Evolutionary conservation across 2,113 vertebrate species (phyloP).

Genomic region (Vombatus ursinus): DNA sequence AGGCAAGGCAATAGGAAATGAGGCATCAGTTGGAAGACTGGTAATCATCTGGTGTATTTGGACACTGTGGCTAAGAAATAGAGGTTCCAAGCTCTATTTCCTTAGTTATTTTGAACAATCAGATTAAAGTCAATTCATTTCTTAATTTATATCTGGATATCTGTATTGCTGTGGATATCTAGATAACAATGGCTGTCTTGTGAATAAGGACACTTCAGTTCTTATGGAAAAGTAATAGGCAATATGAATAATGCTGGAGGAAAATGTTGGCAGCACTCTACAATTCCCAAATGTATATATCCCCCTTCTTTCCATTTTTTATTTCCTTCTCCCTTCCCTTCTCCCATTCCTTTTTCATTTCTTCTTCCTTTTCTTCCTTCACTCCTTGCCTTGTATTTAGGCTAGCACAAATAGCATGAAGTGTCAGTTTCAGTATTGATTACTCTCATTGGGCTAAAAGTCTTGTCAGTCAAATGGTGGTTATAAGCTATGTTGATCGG

Average conservation of each 20-base stretch:
- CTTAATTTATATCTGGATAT: constrained; percentile 11
- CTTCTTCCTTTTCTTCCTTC: no score
- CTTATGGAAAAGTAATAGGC: background rate
- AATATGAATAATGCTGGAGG: background rate
- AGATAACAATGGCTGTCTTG: background rate
- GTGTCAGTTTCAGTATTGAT: background rate
- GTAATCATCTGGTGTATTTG: background rate
- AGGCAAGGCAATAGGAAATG: background rate
- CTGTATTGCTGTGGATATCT: background rate
- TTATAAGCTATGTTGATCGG: background rate
- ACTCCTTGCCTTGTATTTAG: background rate
- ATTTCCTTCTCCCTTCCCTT: no score
- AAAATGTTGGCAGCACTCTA: background rate
- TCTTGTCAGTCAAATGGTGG: background rate
- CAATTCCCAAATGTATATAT: background rate
- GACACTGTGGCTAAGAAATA: background rate
- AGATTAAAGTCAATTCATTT: constrained; percentile 1
- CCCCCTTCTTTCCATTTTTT: background rate
- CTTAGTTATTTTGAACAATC: constrained; percentile 8
- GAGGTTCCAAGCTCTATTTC: background rate
- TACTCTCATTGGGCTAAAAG: background rate
- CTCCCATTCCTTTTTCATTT: background rate
- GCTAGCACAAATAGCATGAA: background rate
- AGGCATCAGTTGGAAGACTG: background rate
- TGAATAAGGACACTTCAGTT: constrained; percentile 32